These are phyloP conservation scores for Pristionchus exspectatus DNA, from an alignment of 2,888 invertebrate genomes.

Conservation along the genomic window DNA sequence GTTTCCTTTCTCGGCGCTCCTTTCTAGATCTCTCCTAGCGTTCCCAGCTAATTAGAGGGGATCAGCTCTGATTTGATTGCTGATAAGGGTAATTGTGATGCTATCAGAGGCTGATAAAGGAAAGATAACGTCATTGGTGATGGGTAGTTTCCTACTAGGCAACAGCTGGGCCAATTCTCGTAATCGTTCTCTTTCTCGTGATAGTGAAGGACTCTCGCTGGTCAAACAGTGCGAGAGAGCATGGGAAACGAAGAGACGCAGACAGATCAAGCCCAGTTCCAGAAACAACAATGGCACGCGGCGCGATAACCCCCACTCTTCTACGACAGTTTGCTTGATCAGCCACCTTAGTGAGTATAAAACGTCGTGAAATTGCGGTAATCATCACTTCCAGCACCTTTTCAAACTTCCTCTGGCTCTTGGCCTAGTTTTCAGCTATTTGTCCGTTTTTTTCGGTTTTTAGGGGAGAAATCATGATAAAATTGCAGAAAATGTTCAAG, in stretches of 20 bases:
- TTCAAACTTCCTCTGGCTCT: background rate
- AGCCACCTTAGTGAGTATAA: background rate
- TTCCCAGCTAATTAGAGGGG: background rate
- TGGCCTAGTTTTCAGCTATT: background rate
- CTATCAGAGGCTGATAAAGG: background rate
- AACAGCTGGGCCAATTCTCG: background rate
- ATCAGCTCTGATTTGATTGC: too few species aligned
- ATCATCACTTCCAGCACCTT: background rate
- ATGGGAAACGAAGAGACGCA: background rate
- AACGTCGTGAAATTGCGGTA: background rate
- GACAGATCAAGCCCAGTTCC: background rate
- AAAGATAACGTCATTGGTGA: background rate
- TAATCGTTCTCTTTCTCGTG: background rate
- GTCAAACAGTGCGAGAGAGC: background rate
- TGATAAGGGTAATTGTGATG: background rate
- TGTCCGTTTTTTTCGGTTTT: background rate
- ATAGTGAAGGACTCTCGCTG: background rate
- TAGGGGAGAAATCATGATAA: background rate
- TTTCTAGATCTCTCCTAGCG: background rate
- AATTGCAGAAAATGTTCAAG: constrained; percentile 30
- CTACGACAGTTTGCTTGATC: background rate
- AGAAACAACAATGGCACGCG: background rate
- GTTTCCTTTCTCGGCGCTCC: background rate
- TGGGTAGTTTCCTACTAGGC: background rate
- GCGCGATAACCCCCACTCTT: background rate